Conservation (phyloP, 1,140 invertebrate genomes). For the Drosophila pallidifrons region DNA sequence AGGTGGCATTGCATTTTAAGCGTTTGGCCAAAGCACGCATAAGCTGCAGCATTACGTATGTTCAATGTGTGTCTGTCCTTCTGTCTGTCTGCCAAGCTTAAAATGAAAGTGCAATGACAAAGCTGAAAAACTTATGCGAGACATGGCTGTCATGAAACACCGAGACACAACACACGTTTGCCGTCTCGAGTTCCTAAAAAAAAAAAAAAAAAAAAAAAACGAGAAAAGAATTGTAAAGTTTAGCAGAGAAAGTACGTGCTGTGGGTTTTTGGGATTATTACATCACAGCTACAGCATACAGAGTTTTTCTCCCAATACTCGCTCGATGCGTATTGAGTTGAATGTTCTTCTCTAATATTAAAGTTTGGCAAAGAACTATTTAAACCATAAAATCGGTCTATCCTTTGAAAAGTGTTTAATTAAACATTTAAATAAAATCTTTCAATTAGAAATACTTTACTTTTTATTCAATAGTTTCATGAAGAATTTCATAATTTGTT, state of each 20-base stretch:
- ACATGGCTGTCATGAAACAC: conserved; percentile 43
- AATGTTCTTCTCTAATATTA: background rate
- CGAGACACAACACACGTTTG: conserved; percentile 63
- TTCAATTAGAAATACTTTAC: no score
- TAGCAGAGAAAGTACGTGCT: conserved; percentile 63
- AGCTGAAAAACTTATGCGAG: conserved; percentile 66
- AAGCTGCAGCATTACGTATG: conserved; percentile 75
- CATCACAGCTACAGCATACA: conserved; percentile 2
- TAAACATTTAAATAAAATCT: no score
- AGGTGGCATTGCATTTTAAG: conserved; percentile 65
- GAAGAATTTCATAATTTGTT: no score
- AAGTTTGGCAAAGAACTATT: background rate
- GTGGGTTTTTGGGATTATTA: conserved; percentile 26
- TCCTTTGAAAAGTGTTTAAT: no score
- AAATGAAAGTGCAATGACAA: conserved; percentile 82
- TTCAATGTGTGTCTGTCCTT: conserved; percentile 51
- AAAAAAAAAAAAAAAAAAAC: conserved; percentile 19
- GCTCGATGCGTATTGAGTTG: background rate
- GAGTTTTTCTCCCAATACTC: background rate
- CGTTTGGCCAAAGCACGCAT: conserved; percentile 73
- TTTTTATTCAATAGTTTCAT: no score
- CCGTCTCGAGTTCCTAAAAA: background rate
- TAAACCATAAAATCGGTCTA: no score
- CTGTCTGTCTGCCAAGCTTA: conserved; percentile 22
- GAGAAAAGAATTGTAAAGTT: conserved; percentile 51